Evolutionary conservation across 2,113 vertebrate species (phyloP).

Genomic region (Myxocyprinus asiaticus): DNA sequence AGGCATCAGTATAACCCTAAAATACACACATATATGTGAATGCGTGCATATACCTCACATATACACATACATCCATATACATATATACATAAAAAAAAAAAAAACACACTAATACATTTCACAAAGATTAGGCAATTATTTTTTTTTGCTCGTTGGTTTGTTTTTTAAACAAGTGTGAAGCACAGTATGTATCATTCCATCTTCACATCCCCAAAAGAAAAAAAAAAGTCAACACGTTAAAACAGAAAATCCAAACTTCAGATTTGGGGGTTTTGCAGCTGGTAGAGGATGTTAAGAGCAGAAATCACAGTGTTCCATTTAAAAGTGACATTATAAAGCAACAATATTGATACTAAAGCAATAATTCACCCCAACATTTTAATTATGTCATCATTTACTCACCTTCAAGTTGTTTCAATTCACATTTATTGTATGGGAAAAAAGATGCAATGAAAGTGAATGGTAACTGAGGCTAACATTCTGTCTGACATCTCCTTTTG

Average conservation of each 20-base stretch:
- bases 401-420: too few species aligned
- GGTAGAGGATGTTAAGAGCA: slow-evolving; percentile 39
- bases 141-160: slow-evolving; percentile 23
- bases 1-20: slow-evolving; percentile 67
- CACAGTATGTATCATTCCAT: slow-evolving; percentile 56
- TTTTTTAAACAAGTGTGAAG: slow-evolving; percentile 38
- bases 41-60: slow-evolving; percentile 74
- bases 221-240: not conserved
- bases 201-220: slow-evolving; percentile 45
- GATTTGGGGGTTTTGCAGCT: not conserved
- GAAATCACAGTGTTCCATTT: slow-evolving; percentile 59
- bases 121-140: slow-evolving; percentile 60
- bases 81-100: slow-evolving; percentile 62
- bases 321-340: slow-evolving; percentile 50
- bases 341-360: not conserved
- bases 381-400: too few species aligned
- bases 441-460: too few species aligned
- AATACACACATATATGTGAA: slow-evolving; percentile 69
- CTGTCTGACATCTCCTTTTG: too few species aligned
- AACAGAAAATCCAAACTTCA: slow-evolving; percentile 24
- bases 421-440: too few species aligned
- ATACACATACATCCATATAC: slow-evolving; percentile 71
- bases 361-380: too few species aligned
- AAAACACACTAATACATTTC: slow-evolving; percentile 31
- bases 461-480: too few species aligned